Conservation (phyloP, 2,113 vertebrate genomes). For the Thermophis baileyi region DNA sequence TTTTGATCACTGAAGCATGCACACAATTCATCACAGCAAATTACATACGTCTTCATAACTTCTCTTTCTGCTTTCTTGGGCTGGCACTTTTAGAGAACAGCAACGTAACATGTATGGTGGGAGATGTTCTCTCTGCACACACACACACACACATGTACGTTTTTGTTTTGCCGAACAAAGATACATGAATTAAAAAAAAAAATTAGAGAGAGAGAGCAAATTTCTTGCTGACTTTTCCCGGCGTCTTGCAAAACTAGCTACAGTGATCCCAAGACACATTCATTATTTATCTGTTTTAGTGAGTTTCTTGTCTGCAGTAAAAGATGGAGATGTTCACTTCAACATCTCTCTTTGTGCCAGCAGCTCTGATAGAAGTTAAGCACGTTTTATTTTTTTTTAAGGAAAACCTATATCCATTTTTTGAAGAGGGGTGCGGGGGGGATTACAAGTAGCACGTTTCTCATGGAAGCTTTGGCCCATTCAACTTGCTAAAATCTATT, state of each 20-base stretch:
- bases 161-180: conserved; percentile 50
- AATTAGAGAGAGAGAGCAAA: conserved; percentile 39
- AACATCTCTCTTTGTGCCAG: conserved; percentile 54
- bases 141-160: not conserved
- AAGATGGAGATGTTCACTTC: conserved; percentile 63
- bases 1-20: conserved; percentile 72
- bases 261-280: conserved; percentile 64
- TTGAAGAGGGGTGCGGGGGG: conserved; percentile 4
- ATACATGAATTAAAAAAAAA: conserved; percentile 42
- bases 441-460: conserved; percentile 60
- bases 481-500: conserved; percentile 48
- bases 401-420: conserved; percentile 50
- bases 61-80: conserved; percentile 57
- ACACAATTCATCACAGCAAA: conserved; percentile 78
- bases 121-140: not conserved
- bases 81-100: conserved; percentile 49
- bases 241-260: conserved; percentile 58
- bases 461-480: conserved; percentile 60
- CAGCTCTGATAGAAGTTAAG: conserved; percentile 28
- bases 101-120: conserved; percentile 47
- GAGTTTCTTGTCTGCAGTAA: conserved; percentile 68
- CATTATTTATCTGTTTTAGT: conserved; percentile 74
- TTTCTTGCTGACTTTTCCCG: conserved; percentile 43
- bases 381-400: not conserved
- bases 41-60: conserved; percentile 68